Evolutionary conservation across 2,888 invertebrate species (phyloP).

Genomic region (Harpagoxenus sublaevis): DNA sequence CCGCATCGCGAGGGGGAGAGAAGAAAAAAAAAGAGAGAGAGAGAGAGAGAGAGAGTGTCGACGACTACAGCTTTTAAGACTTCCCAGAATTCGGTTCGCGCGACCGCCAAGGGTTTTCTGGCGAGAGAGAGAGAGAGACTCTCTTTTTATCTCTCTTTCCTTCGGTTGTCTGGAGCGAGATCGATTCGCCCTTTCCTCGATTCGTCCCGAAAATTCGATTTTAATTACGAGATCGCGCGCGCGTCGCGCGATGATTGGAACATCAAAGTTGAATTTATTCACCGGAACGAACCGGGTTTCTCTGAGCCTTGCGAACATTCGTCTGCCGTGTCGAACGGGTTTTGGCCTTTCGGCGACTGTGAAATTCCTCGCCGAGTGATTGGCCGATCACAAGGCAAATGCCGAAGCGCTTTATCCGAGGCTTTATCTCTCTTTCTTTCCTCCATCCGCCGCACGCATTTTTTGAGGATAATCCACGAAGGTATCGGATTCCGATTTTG

Average conservation of each 20-base stretch:
- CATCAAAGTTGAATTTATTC: conserved; percentile 54
- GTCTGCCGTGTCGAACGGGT: neutral
- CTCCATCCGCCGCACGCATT: neutral
- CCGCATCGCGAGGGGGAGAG: neutral
- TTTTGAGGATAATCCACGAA: neutral
- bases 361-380: conserved; percentile 17
- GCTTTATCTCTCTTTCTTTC: neutral
- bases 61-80: conserved; percentile 14
- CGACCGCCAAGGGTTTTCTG: neutral
- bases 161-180: neutral
- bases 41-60: neutral
- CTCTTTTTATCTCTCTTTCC: neutral
- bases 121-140: neutral
- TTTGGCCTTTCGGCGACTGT: conserved; percentile 18
- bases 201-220: conserved; percentile 44
- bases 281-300: neutral
- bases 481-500: neutral
- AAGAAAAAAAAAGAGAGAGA: neutral
- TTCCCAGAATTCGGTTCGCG: conserved; percentile 16
- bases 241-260: conserved; percentile 27
- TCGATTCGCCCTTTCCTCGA: conserved; percentile 31
- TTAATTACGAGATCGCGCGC: conserved; percentile 29
- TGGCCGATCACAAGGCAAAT: conserved; percentile 21
- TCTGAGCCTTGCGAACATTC: conserved; percentile 1
- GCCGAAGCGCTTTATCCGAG: conserved; percentile 15